A percentile compares a stretch with the other conserved stretches of the same genome.
phyloP scores from a whole-genome alignment of 2,797 vertebrate genomes.

The Enteromius unitaeniatus region DNA sequence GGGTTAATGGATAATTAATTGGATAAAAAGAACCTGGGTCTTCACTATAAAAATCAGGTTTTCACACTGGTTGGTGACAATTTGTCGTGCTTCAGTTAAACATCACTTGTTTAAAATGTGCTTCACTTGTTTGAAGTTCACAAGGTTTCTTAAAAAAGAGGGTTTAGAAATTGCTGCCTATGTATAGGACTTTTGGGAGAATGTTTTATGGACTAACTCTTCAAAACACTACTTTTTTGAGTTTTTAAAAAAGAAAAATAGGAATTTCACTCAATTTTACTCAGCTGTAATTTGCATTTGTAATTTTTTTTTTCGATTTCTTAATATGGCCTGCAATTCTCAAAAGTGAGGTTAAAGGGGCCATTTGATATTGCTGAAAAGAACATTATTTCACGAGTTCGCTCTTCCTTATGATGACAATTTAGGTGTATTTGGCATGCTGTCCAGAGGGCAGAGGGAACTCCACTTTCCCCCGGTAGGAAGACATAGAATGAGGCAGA shows the following conservation, averaged over 20 bases:
- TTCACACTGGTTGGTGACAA: neutral
- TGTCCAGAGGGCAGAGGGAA: no score
- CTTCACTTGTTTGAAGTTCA: neutral
- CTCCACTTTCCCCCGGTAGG: no score
- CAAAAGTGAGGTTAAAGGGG: neutral
- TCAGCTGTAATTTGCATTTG: neutral
- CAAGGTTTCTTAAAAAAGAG: neutral
- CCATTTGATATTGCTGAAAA: no score
- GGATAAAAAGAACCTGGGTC: neutral
- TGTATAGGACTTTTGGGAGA: neutral
- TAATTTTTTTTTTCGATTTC: neutral
- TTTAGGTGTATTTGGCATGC: no score
- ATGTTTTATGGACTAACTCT: neutral
- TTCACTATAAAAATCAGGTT: neutral
- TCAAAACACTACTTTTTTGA: no score
- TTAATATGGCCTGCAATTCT: neutral
- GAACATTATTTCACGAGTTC: no score
- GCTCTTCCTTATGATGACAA: no score
- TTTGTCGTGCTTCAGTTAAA: neutral
- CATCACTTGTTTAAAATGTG: neutral
- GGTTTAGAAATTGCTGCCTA: neutral
- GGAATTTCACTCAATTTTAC: neutral
- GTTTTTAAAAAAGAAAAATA: neutral
- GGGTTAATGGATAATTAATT: neutral
- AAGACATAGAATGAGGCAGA: no score